Evolutionary conservation across 2,797 vertebrate genomes (phyloP).

Genomic region (Myotis myotis): DNA sequence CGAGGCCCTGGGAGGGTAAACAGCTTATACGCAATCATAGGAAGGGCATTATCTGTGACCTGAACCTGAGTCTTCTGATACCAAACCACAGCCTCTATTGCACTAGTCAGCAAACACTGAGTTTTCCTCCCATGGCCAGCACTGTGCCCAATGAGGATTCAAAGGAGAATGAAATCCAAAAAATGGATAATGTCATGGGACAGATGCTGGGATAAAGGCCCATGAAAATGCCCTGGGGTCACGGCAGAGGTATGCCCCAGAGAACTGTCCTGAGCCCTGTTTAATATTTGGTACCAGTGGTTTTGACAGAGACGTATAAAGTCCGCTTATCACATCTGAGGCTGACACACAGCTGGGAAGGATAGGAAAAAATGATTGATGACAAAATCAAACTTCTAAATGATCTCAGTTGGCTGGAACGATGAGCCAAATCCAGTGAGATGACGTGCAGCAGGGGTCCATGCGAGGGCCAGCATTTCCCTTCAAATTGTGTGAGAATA

Average conservation of each 20-base stretch:
- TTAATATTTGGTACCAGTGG: slow-evolving; percentile 66
- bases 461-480: background rate
- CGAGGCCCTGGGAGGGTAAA: background rate
- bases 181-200: background rate
- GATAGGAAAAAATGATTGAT: slow-evolving; percentile 74
- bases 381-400: slow-evolving; percentile 73
- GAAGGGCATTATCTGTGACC: background rate
- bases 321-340: slow-evolving; percentile 65
- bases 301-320: slow-evolving; percentile 63
- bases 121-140: background rate
- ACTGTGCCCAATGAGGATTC: background rate
- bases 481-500: background rate
- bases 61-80: background rate
- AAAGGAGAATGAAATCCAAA: background rate
- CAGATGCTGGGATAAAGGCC: background rate
- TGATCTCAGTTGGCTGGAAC: slow-evolving; percentile 75
- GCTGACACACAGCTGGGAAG: slow-evolving; percentile 72
- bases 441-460: slow-evolving; percentile 68
- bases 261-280: slow-evolving; percentile 32
- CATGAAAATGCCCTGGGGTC: slow-evolving; percentile 14
- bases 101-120: background rate
- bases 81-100: background rate
- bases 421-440: slow-evolving; percentile 47
- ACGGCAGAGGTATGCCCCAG: background rate
- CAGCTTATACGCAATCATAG: background rate